Evolutionary conservation across 1,140 invertebrate genomes (phyloP).

Genomic region (Scylla paramamosain): DNA sequence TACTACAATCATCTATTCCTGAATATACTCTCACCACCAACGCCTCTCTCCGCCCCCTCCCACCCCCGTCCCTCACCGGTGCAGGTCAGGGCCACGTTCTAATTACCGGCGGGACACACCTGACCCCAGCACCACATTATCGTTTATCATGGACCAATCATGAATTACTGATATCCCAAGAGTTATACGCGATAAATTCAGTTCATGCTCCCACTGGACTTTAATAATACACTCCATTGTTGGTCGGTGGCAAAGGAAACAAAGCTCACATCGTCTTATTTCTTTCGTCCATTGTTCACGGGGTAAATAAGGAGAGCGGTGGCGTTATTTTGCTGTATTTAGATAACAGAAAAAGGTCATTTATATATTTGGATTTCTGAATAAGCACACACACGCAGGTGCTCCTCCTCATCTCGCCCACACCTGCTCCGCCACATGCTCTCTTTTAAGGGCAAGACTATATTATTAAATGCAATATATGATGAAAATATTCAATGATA

Average conservation of each 20-base stretch:
- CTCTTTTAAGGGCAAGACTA: too few relatives aligned
- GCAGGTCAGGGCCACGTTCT: background rate
- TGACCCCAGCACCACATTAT: background rate
- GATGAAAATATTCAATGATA: background rate
- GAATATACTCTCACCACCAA: background rate
- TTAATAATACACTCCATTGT: constrained; percentile 15
- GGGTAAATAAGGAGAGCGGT: background rate
- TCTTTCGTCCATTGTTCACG: background rate
- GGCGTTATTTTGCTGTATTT: background rate
- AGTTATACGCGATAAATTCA: constrained; percentile 1
- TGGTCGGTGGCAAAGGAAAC: constrained; percentile 10
- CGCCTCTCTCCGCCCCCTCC: background rate
- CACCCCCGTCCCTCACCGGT: background rate
- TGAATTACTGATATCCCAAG: constrained; percentile 4
- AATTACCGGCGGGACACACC: background rate
- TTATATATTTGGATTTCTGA: background rate
- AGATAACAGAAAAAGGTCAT: constrained; percentile 3
- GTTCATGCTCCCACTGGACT: background rate
- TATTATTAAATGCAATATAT: too few relatives aligned
- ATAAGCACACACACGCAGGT: background rate
- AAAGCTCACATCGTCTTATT: background rate
- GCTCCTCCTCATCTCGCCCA: background rate
- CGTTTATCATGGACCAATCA: background rate
- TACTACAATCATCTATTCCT: background rate
- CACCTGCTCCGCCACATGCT: background rate